Evolutionary conservation across 2,888 invertebrate genomes (phyloP).

Genomic region (Cosmia pyralina): DNA sequence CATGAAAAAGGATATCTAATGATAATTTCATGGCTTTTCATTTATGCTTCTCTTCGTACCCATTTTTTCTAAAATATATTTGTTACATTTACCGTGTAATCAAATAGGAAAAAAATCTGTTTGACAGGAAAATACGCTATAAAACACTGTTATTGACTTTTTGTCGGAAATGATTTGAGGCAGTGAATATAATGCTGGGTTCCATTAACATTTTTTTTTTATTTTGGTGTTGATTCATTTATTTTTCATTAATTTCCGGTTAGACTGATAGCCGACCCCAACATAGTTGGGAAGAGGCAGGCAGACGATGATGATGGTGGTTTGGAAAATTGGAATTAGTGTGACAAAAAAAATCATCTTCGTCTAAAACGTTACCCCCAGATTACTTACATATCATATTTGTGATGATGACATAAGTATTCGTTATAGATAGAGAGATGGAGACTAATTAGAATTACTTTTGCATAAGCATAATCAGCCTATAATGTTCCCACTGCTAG

Average conservation of each 20-base stretch:
- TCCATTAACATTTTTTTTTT: not conserved
- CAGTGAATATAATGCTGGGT: not conserved
- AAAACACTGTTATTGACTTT: constrained; percentile 19
- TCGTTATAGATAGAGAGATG: not conserved
- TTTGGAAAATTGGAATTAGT: not conserved
- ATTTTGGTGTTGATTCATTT: not conserved
- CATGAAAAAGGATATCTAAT: not conserved
- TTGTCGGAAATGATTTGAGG: constrained; percentile 24
- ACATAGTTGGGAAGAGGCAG: too few relatives aligned
- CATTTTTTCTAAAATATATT: constrained; percentile 1
- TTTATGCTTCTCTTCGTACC: not conserved
- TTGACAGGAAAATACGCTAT: constrained; percentile 5
- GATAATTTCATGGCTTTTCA: constrained; percentile 17
- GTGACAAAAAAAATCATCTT: not conserved
- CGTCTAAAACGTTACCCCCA: not conserved
- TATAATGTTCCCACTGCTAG: too few relatives aligned
- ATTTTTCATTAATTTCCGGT: too few relatives aligned
- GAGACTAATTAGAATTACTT: not conserved
- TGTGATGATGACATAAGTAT: not conserved
- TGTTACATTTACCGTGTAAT: not conserved
- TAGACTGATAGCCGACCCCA: too few relatives aligned
- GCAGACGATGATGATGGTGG: too few relatives aligned
- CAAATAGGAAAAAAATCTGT: not conserved
- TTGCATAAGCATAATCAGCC: too few relatives aligned
- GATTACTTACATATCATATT: not conserved